Percentiles rank a stretch among this genome's conserved stretches.
Evolutionary conservation across 2,113 vertebrate genomes (phyloP).

Genomic region (Hucho hucho): DNA sequence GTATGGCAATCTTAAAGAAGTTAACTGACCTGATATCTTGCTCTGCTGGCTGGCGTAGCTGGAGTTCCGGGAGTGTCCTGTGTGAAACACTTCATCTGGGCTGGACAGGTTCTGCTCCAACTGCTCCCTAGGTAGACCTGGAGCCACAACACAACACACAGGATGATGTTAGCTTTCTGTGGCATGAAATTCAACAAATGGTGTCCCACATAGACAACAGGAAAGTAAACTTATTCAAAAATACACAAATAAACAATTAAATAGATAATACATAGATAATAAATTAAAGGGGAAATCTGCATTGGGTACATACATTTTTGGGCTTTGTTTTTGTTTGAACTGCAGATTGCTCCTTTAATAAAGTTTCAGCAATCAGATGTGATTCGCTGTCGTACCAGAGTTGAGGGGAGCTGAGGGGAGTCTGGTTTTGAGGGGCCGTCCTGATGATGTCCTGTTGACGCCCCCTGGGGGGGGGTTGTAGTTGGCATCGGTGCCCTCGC

Average conservation of each 20-base stretch:
- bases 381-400: not conserved
- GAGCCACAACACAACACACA: slow-evolving; percentile 11
- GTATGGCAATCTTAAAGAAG: not conserved
- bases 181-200: not conserved
- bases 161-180: not conserved
- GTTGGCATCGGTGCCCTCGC: slow-evolving; percentile 80
- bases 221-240: not conserved
- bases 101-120: slow-evolving; percentile 81
- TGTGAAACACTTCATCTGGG: slow-evolving; percentile 88
- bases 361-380: no score
- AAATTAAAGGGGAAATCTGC: no score
- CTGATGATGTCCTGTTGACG: slow-evolving; percentile 62
- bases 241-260: not conserved
- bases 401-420: slow-evolving; percentile 24
- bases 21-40: slow-evolving; percentile 85
- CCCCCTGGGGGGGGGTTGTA: slow-evolving; percentile 57
- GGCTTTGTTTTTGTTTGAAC: no score
- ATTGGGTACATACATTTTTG: no score
- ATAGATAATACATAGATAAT: not conserved
- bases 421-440: slow-evolving; percentile 76
- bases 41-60: slow-evolving; percentile 98
- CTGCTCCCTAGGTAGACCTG: slow-evolving; percentile 85
- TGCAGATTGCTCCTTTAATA: no score
- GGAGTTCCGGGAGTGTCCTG: slow-evolving; percentile 93
- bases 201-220: not conserved